Evolutionary conservation across 2,888 invertebrate genomes (phyloP).

Genomic region (Drosophila neoperkinsi): DNA sequence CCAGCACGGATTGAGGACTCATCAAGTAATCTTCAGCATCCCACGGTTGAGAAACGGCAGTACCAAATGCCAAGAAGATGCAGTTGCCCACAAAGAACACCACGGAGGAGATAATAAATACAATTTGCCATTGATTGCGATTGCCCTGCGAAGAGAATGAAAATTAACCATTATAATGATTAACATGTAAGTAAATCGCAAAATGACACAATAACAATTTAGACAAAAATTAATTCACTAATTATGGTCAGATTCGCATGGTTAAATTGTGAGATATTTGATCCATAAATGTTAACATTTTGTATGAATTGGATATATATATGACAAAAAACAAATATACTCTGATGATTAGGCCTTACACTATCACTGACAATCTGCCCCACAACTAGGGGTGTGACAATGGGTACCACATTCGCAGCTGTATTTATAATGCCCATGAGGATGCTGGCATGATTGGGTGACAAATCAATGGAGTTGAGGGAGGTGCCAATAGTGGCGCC

Average conservation of each 20-base stretch:
- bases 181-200: background rate
- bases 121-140: constrained; percentile 89
- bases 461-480: constrained; percentile 88
- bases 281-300: background rate
- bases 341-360: constrained; percentile 38
- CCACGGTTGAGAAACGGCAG: constrained; percentile 89
- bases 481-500: constrained; percentile 84
- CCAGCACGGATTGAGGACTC: constrained; percentile 29
- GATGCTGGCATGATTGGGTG: constrained; percentile 88
- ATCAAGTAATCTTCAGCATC: constrained; percentile 86
- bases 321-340: background rate
- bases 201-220: background rate
- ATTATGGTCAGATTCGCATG: background rate
- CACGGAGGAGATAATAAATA: constrained; percentile 89
- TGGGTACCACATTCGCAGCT: constrained; percentile 87
- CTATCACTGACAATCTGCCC: constrained; percentile 85
- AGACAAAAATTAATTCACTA: background rate
- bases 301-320: background rate
- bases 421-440: constrained; percentile 89
- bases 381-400: constrained; percentile 87
- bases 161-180: background rate
- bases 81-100: constrained; percentile 89
- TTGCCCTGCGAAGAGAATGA: constrained; percentile 75
- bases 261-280: background rate
- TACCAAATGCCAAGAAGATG: constrained; percentile 89